Evolutionary conservation across 1,140 invertebrate genomes (phyloP).

Genomic region (Formica selysi): DNA sequence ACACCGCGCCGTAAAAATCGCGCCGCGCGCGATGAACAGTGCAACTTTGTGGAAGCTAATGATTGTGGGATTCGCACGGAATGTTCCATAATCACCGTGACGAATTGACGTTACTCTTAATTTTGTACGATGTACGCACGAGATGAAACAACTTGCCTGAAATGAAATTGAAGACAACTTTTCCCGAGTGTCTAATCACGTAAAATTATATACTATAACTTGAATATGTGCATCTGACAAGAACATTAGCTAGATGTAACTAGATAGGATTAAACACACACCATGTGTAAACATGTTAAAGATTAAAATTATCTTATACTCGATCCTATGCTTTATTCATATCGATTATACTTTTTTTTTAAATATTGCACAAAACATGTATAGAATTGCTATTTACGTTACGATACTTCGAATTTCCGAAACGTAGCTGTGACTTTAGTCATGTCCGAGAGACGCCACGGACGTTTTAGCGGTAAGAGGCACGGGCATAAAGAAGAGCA

Average conservation of each 20-base stretch:
- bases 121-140: conserved; percentile 37
- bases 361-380: background rate
- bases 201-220: conserved; percentile 12
- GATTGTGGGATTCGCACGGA: conserved; percentile 10
- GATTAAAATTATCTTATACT: background rate
- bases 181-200: background rate
- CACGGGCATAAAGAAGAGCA: conserved; percentile 78
- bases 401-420: background rate
- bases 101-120: conserved; percentile 54
- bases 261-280: background rate
- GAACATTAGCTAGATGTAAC: background rate
- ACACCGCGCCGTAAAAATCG: conserved; percentile 19
- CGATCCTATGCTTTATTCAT: background rate
- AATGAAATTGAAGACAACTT: conserved; percentile 5
- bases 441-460: conserved; percentile 46
- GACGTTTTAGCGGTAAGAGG: conserved; percentile 75
- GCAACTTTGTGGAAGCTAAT: conserved; percentile 21
- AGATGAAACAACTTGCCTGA: conserved; percentile 35
- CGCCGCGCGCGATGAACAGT: background rate
- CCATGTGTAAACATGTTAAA: background rate
- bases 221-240: conserved; percentile 14
- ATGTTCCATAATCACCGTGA: conserved; percentile 27
- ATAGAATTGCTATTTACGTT: background rate
- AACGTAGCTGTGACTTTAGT: background rate
- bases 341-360: background rate